Base-by-base conservation (phyloP, 2,888 invertebrate genomes). In the Eupithecia exiguata region DNA sequence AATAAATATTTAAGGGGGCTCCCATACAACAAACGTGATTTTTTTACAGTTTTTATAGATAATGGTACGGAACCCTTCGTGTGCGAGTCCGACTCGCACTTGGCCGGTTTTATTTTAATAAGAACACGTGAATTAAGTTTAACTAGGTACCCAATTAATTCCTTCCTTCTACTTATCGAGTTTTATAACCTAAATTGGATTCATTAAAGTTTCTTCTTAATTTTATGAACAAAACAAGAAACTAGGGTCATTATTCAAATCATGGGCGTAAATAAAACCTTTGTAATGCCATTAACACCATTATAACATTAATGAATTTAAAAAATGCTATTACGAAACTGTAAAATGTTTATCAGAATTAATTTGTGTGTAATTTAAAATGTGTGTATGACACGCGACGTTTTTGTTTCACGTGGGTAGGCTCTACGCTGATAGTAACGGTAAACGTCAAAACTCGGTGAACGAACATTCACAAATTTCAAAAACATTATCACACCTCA, bases 251-350 rank as follows among this genome's bases (percentile, higher is more conserved):
- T 87, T 86, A 89, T 89, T 91, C 88, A 88, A 89, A 92, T 91
- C 89, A 89, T 86, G 88, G 87, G 89, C 85, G 84, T 87, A 87
- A 90, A 91, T 90, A 91, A 90, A 90, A 89, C 80, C 86, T 86
- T 92, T 89, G 90, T 87, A 83, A 85, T 83, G 84, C 88, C 87
- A 89, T 92, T 89, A 87, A 79, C 83, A 82, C 84, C 84, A 88
- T 91, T 90, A 91, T 87, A 86, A 84, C 80, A 79, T 86, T 88
- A 90, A 91, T 91, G 89, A 91, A 91, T 92, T 89, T 87, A 87
- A 91, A 90, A 87, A 84, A 87, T 85, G 84, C 86, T 84, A 83
- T 86, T 82, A 87, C 84, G 78, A 67, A 71, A 74, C 82, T 83
- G 82, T 85, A 86, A 83, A 89, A 88, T 87, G 87, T 89, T 88